Conservation (phyloP, 1,140 invertebrate species). For the Scaptomyza pallida region DNA sequence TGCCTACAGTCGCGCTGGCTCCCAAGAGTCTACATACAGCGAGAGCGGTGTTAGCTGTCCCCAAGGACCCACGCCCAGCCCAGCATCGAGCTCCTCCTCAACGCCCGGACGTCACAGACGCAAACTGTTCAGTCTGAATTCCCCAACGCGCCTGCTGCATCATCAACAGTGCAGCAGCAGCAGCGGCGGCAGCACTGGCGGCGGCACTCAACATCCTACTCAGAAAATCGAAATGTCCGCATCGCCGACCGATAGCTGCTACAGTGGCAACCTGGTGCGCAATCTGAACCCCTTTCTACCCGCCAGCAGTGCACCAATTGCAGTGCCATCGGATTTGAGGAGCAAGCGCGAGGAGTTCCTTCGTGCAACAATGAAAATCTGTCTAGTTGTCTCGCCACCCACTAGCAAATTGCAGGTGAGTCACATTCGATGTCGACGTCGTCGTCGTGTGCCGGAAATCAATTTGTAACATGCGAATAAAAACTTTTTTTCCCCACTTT, state of each 20-base stretch:
- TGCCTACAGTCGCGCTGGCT: conserved; percentile 71
- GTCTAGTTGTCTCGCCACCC: conserved; percentile 82
- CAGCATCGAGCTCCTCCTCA: conserved; percentile 66
- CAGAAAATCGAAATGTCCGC: conserved; percentile 36
- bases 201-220: conserved; percentile 14
- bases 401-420: conserved; percentile 83
- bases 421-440: conserved; percentile 1
- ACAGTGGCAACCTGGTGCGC: conserved; percentile 41
- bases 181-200: conserved; percentile 13
- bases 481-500: conserved; percentile 35
- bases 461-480: conserved; percentile 25
- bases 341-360: conserved; percentile 85
- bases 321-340: conserved; percentile 71
- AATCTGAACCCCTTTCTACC: conserved; percentile 66
- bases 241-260: conserved; percentile 28
- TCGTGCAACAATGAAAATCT: conserved; percentile 84
- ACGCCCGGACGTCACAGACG: conserved; percentile 74
- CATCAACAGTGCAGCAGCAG: conserved; percentile 43
- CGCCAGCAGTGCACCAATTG: conserved; percentile 56
- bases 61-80: conserved; percentile 60
- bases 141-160: conserved; percentile 69
- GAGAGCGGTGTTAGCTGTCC: conserved; percentile 55
- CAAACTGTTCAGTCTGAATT: conserved; percentile 75
- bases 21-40: conserved; percentile 76
- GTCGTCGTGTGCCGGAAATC: conserved; percentile 6